Evolutionary conservation across 1,140 invertebrate genomes (phyloP).

Genomic region (Apolygus lucorum): DNA sequence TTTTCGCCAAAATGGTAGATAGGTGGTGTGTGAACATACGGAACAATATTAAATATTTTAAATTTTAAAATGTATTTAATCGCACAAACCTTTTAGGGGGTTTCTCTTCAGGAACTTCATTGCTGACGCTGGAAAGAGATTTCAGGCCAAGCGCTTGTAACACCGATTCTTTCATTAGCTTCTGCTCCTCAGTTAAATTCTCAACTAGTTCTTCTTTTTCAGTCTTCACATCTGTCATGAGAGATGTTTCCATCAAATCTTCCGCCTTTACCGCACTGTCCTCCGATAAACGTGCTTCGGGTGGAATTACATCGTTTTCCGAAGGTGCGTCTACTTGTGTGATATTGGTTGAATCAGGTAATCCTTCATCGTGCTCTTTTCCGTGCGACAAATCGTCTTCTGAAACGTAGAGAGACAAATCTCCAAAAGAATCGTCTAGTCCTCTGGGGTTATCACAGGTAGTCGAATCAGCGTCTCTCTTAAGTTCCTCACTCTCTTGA

Average conservation of each 20-base stretch:
- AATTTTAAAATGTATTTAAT: no score
- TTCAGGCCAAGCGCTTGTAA: slow-evolving; percentile 27
- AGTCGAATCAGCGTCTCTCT: not conserved
- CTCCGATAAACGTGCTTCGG: no score
- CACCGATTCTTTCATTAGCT: slow-evolving; percentile 24
- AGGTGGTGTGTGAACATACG: no score
- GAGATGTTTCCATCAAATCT: not conserved
- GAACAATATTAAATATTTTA: no score
- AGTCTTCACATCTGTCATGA: not conserved
- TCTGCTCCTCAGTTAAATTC: slow-evolving; percentile 16
- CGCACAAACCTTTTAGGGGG: slow-evolving; percentile 11
- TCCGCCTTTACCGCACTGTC: not conserved
- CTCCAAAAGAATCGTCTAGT: not conserved
- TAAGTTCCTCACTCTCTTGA: not conserved
- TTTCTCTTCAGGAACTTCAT: slow-evolving; percentile 17
- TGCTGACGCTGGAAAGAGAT: slow-evolving; percentile 9
- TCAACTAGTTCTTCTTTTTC: slow-evolving; percentile 1
- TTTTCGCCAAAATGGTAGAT: no score
- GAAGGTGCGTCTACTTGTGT: not conserved
- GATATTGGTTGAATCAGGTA: not conserved
- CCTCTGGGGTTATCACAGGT: not conserved
- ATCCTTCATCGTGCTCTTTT: not conserved
- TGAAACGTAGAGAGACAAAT: not conserved
- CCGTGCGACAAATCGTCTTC: not conserved
- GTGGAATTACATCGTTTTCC: not conserved